Evolutionary conservation across 2,888 invertebrate genomes (phyloP).

Genomic region (Drosophila suboccidentalis): DNA sequence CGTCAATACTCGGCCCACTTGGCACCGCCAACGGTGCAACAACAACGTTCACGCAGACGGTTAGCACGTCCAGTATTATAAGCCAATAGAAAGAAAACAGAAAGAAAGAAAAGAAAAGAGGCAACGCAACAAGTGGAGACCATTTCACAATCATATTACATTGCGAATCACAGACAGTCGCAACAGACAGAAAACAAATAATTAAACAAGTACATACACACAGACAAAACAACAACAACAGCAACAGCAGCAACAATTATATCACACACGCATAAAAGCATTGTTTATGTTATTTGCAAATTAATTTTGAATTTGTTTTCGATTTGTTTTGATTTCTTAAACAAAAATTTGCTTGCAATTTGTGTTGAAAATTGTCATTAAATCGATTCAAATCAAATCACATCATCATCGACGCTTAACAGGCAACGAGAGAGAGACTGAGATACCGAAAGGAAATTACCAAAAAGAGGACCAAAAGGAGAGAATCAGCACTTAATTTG

Average conservation of each 20-base stretch:
- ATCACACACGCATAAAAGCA: constrained; percentile 52
- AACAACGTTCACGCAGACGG: constrained; percentile 87
- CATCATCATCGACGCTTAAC: constrained; percentile 54
- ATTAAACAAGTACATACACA: constrained; percentile 18
- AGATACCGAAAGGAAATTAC: constrained; percentile 25
- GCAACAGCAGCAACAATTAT: constrained; percentile 21
- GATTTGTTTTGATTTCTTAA: constrained; percentile 44
- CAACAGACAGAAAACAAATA: constrained; percentile 28
- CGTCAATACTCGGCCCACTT: constrained; percentile 68
- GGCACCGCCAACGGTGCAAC: constrained; percentile 82
- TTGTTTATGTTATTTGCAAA: constrained; percentile 44
- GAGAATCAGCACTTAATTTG: constrained; percentile 70
- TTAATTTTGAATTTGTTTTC: constrained; percentile 62
- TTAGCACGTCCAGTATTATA: constrained; percentile 82
- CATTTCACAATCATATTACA: constrained; percentile 53
- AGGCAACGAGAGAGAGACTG: constrained; percentile 39
- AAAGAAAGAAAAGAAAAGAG: constrained; percentile 15
- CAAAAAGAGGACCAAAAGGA: constrained; percentile 28
- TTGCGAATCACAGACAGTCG: constrained; percentile 18
- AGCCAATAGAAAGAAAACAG: constrained; percentile 19
- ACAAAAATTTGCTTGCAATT: constrained; percentile 62
- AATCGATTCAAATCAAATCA: constrained; percentile 26
- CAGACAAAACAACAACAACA: constrained; percentile 11
- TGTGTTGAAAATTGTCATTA: constrained; percentile 53
- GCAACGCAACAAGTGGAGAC: constrained; percentile 36